These are phyloP conservation scores for Erannis defoliaria DNA, from an alignment of 2,888 invertebrate genomes.

Conservation along the genomic window DNA sequence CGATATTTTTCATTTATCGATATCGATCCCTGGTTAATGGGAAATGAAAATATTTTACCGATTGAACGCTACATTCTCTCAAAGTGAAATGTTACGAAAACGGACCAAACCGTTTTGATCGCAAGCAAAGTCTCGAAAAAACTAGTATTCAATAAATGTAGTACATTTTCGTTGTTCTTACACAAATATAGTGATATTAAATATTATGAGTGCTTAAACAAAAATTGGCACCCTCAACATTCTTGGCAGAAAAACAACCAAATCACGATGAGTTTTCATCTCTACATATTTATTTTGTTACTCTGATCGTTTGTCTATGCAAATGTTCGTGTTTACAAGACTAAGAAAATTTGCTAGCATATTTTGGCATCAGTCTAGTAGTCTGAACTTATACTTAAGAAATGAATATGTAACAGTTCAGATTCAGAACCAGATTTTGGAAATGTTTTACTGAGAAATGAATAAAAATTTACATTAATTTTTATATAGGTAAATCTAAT, in stretches of 20 bases:
- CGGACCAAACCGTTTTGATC: no score
- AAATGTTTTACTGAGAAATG: background rate
- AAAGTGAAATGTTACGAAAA: no score
- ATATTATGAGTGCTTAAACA: constrained; percentile 4
- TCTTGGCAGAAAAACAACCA: constrained; percentile 52
- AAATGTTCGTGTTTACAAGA: constrained; percentile 48
- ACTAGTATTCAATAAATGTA: background rate
- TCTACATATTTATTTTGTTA: constrained; percentile 63
- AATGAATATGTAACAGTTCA: constrained; percentile 5
- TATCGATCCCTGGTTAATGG: no score
- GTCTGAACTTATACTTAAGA: constrained; percentile 3
- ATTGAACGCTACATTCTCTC: no score
- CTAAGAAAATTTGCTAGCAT: constrained; percentile 26
- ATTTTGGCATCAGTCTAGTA: constrained; percentile 5
- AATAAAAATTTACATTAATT: background rate
- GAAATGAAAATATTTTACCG: no score
- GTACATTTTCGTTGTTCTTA: background rate
- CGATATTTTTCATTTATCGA: no score
- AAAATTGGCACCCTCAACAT: constrained; percentile 42
- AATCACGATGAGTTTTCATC: constrained; percentile 59
- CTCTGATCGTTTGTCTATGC: constrained; percentile 64
- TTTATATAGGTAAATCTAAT: no score
- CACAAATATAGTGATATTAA: background rate
- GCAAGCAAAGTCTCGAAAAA: no score
- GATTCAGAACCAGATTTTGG: background rate